Evolutionary conservation across 2,888 invertebrate genomes (phyloP), one percentile per base, ranked within the genome.

Genomic region (Acanthoscelides obtectus): DNA sequence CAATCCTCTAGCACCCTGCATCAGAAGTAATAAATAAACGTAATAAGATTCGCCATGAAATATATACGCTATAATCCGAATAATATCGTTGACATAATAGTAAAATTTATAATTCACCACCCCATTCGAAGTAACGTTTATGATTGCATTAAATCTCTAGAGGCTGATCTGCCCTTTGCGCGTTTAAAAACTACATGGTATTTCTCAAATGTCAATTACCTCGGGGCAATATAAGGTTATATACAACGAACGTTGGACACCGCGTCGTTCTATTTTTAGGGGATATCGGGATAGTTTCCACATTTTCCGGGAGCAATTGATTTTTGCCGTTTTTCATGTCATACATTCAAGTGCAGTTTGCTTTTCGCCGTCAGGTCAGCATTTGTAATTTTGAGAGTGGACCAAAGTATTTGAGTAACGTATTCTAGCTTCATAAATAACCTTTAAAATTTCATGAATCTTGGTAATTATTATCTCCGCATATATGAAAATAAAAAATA

Each of bases 171-270:
- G 74, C 72, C 75, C 72, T 75, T 75, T 75, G 22, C 66, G 68
- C 71, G 67, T 67, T 72, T 67, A 70, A 73, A 75, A 74, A 73
- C 72, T 71, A 64, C 73, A 67, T 73, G 75, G 72, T 72, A 74
- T 76, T 76, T 76, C 72, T 72, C 73, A 76, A 76, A 76, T 76
- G 75, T 76, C 74, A 76, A 74, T 73, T 74, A 74, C 73, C 45
- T 17, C 17, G 12, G 45, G 12, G 45, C 45, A 45, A 45, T 45
- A 45, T 45, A 45, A 45, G 45, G 45, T 45, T 45, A 45, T 12
- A 45, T 45, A 45, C 45, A 45, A 12, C 45, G 71, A 45, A 12
- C 45, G 71, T 71, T 64, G 68, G 65, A 66, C 68, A 70, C 66
- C 20, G 64, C 71, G 69, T 69, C 22, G 65, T 65, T 69, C 69